These are phyloP conservation scores for Pandemis heparana DNA, from an alignment of 2,888 invertebrate species.

Conservation along the genomic window DNA sequence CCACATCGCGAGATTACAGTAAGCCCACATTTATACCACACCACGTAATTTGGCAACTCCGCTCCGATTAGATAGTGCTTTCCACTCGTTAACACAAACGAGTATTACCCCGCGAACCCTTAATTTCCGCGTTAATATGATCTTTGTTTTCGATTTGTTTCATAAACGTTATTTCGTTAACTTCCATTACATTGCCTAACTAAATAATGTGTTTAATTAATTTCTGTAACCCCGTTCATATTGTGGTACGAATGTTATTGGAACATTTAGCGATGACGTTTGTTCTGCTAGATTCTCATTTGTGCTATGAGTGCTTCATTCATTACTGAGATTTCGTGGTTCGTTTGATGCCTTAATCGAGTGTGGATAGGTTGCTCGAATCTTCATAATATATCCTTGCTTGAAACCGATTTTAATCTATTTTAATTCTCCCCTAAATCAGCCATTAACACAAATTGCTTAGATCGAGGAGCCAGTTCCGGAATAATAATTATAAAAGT, in stretches of 20 bases:
- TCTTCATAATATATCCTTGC: background rate
- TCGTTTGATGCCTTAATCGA: conserved; percentile 3
- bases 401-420: background rate
- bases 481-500: too few species aligned
- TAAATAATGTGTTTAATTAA: conserved; percentile 46
- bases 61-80: conserved; percentile 83
- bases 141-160: conserved; percentile 49
- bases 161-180: conserved; percentile 34
- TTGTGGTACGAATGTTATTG: conserved; percentile 28
- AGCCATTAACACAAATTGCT: too few species aligned
- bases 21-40: conserved; percentile 79
- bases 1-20: conserved; percentile 76
- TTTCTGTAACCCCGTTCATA: conserved; percentile 40
- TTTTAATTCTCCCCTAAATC: too few species aligned
- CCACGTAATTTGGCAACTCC: conserved; percentile 83
- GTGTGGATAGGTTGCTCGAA: background rate
- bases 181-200: conserved; percentile 33
- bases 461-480: too few species aligned
- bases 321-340: background rate
- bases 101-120: conserved; percentile 78
- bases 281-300: conserved; percentile 32
- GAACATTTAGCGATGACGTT: conserved; percentile 20
- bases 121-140: conserved; percentile 66
- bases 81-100: conserved; percentile 79
- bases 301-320: conserved; percentile 7